These are phyloP conservation scores for Macrochelys suwanniensis DNA, from an alignment of 2,797 vertebrate genomes.

Conservation along the genomic window DNA sequence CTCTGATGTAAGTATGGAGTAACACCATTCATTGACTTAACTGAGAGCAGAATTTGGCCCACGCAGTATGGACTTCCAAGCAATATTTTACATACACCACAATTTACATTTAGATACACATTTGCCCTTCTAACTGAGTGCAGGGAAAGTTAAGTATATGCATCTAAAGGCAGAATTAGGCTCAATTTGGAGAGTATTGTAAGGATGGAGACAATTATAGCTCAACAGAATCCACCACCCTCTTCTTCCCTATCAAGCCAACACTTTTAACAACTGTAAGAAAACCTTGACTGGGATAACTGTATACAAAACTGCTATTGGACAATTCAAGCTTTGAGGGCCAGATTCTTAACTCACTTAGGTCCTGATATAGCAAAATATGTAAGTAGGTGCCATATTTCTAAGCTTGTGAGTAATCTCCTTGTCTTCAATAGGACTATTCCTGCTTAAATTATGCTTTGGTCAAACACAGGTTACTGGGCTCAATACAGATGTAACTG, in stretches of 20 bases:
- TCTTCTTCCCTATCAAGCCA: slow-evolving; percentile 40
- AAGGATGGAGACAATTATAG: slow-evolving; percentile 22
- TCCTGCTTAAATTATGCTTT: not conserved
- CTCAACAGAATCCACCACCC: slow-evolving; percentile 15
- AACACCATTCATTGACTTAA: slow-evolving; percentile 1
- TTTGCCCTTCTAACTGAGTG: slow-evolving; percentile 18
- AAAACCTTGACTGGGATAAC: slow-evolving; percentile 49
- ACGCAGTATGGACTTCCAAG: not conserved
- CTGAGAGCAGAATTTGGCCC: slow-evolving; percentile 17
- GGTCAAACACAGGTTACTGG: slow-evolving; percentile 64
- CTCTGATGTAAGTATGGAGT: not conserved
- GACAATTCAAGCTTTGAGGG: slow-evolving; percentile 48
- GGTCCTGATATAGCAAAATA: slow-evolving; percentile 58
- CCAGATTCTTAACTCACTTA: slow-evolving; percentile 67
- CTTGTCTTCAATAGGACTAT: slow-evolving; percentile 67
- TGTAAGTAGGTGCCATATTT: slow-evolving; percentile 61
- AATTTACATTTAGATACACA: slow-evolving; percentile 17
- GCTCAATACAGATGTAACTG: slow-evolving; percentile 68
- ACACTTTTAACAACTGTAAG: slow-evolving; percentile 28
- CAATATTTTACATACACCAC: not conserved
- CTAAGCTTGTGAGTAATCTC: slow-evolving; percentile 70
- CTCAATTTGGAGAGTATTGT: slow-evolving; percentile 12
- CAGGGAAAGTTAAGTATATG: not conserved
- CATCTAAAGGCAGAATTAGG: slow-evolving; percentile 29
- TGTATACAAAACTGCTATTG: slow-evolving; percentile 49